These are phyloP conservation scores for Hetaerina americana DNA, from an alignment of 1,140 invertebrate species.

Conservation along the genomic window DNA sequence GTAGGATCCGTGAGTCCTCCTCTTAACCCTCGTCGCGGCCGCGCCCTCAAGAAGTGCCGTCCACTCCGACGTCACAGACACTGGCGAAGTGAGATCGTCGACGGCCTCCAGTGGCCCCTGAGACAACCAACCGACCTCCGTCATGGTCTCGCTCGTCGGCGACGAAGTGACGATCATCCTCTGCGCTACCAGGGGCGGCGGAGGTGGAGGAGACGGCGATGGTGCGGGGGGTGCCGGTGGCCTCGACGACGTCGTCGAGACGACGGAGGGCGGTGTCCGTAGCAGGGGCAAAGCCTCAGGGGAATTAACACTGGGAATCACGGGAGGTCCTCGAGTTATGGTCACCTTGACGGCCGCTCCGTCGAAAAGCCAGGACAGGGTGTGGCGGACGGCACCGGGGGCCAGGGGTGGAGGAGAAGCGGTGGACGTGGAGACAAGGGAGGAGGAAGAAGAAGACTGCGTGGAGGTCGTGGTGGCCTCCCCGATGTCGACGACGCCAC, in stretches of 20 bases:
- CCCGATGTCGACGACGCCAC: background rate
- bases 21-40: conserved; percentile 2
- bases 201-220: background rate
- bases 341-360: conserved; percentile 42
- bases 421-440: too few relatives aligned
- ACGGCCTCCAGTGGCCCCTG: background rate
- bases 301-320: background rate
- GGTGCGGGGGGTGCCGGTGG: background rate
- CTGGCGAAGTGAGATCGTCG: background rate
- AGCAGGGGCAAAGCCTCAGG: conserved; percentile 10
- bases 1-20: background rate
- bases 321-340: conserved; percentile 11
- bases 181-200: background rate
- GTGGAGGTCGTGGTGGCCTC: too few relatives aligned
- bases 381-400: conserved; percentile 12
- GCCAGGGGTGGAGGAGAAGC: background rate
- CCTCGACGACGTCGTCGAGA: background rate
- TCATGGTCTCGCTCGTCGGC: background rate
- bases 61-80: background rate
- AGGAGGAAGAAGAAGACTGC: too few relatives aligned
- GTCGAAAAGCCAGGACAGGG: conserved; percentile 49
- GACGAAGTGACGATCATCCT: background rate
- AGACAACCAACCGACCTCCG: background rate
- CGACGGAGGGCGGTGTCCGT: background rate
- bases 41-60: conserved; percentile 2